These are phyloP conservation scores for Ophion costatus DNA, from an alignment of 2,888 invertebrate species.

Conservation along the genomic window DNA sequence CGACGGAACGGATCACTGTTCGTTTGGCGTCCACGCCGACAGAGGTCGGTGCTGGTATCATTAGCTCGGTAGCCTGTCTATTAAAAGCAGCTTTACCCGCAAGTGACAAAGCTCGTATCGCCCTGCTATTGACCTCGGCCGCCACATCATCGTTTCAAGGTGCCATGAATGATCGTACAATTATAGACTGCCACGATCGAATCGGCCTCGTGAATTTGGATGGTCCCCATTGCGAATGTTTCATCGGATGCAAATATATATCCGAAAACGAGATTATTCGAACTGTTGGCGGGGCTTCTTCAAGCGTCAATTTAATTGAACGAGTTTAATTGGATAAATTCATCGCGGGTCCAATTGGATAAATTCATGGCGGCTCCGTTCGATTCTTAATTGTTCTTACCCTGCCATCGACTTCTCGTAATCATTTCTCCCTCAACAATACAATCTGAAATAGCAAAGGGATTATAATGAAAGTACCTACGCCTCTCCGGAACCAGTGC, in stretches of 20 bases:
- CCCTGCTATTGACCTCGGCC: slow-evolving; percentile 66
- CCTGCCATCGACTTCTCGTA: too few species aligned
- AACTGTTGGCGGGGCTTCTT: not conserved
- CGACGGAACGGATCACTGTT: slow-evolving; percentile 5
- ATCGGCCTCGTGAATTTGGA: slow-evolving; percentile 51
- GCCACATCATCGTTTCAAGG: slow-evolving; percentile 56
- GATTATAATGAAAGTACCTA: too few species aligned
- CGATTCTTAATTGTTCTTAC: too few species aligned
- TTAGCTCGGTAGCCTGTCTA: slow-evolving; percentile 26
- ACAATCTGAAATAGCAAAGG: too few species aligned
- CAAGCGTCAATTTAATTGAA: not conserved
- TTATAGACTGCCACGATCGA: slow-evolving; percentile 57
- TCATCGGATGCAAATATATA: slow-evolving; percentile 16
- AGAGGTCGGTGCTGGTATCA: slow-evolving; percentile 40
- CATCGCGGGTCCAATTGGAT: too few species aligned
- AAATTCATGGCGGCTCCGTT: too few species aligned
- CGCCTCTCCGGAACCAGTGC: too few species aligned
- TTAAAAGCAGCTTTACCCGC: slow-evolving; percentile 40
- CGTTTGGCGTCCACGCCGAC: not conserved
- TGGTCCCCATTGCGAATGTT: slow-evolving; percentile 35
- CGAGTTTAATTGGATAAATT: not conserved
- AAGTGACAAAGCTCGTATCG: slow-evolving; percentile 60
- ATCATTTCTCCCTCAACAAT: too few species aligned
- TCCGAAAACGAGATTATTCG: not conserved
- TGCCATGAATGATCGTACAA: slow-evolving; percentile 61